Evolutionary conservation across 2,113 vertebrate genomes (phyloP).

Genomic region (Chrysochloris asiatica): DNA sequence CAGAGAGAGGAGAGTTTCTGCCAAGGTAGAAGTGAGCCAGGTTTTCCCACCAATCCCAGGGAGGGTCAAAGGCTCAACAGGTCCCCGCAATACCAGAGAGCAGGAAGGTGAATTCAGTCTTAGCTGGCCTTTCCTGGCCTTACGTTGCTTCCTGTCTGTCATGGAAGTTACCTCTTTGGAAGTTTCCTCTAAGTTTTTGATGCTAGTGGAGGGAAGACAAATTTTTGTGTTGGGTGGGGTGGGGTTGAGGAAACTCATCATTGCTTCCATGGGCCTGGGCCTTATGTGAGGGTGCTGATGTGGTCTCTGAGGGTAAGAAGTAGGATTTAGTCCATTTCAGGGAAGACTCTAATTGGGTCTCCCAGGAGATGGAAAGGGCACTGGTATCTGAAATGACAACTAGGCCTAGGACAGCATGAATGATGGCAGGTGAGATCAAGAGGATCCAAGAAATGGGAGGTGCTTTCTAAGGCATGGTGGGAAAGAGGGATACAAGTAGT

Average conservation of each 20-base stretch:
- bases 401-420: background rate
- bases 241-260: background rate
- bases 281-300: rapidly evolving
- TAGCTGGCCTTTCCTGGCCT: background rate
- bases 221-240: background rate
- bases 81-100: background rate
- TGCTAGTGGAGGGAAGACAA: background rate
- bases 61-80: background rate
- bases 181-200: background rate
- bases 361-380: background rate
- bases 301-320: background rate
- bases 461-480: rapidly evolving
- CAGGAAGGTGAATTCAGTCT: background rate
- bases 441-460: background rate
- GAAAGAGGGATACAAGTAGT: background rate
- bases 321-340: background rate
- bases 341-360: background rate
- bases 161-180: background rate
- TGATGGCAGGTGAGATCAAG: background rate
- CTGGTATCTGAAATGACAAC: background rate
- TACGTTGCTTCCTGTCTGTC: background rate
- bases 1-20: constrained; percentile 60
- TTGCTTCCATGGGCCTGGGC: background rate
- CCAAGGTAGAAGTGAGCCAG: background rate
- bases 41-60: constrained; percentile 4